These are phyloP conservation scores for Paragorgia papillata DNA, from an alignment of 92 coral and sea anemone species.

Conservation along the genomic window DNA sequence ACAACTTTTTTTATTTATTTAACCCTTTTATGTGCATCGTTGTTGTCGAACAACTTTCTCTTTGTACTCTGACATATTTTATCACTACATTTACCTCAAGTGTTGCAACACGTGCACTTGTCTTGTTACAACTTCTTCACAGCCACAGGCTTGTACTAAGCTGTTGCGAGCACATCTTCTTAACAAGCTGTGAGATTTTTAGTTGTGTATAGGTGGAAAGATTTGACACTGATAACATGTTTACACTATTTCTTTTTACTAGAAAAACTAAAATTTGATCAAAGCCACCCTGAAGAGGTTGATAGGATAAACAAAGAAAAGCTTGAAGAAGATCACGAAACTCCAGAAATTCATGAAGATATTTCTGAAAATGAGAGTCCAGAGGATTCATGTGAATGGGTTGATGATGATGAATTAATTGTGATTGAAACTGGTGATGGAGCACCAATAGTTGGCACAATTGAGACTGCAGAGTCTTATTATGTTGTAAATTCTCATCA, in stretches of 20 bases:
- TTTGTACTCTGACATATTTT: too few relatives aligned
- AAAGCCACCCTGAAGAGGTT: background rate
- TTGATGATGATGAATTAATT: constrained; percentile 74
- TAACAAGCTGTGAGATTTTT: too few relatives aligned
- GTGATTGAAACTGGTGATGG: constrained; percentile 97
- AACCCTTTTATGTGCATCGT: too few relatives aligned
- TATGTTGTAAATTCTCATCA: constrained; percentile 78
- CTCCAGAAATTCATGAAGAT: background rate
- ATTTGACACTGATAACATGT: too few relatives aligned
- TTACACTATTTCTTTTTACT: background rate
- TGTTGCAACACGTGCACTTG: too few relatives aligned
- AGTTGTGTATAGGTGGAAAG: too few relatives aligned
- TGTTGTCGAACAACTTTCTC: too few relatives aligned
- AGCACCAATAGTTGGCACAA: constrained; percentile 78
- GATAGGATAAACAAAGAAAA: background rate
- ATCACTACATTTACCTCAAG: too few relatives aligned
- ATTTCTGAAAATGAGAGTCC: background rate
- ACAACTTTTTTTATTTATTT: too few relatives aligned
- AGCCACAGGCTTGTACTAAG: too few relatives aligned
- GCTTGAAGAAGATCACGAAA: background rate
- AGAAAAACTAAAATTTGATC: background rate
- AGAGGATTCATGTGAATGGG: constrained; percentile 51
- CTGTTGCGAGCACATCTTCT: too few relatives aligned
- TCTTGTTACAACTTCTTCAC: too few relatives aligned
- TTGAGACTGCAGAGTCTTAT: constrained; percentile 70